Evolutionary conservation across 2,113 vertebrate genomes (phyloP), one percentile per base, ranked within the genome.

Genomic region (Pollimyrus isidori): DNA sequence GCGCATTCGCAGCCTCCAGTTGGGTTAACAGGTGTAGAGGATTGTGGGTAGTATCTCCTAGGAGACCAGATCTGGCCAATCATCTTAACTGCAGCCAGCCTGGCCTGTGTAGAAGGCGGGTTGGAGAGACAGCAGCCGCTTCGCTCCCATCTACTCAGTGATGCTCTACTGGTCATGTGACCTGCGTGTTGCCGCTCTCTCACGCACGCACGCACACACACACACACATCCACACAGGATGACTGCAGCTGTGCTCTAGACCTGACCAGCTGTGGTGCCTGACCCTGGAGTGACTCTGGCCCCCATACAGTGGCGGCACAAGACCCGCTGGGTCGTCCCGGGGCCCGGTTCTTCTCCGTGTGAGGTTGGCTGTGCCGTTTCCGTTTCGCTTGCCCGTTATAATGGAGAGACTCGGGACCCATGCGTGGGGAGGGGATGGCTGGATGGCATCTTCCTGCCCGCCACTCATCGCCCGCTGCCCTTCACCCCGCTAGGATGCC

Each of bases 401-500:
- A n/a, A 30, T 11, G 23, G 23, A 26, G n/a, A 65, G 62, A 10
- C 62, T 65, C 23, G 0, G n/a, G n/a, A 26, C 62, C n/a, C 62
- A 7, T 26, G 62, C n/a, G 58, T 23, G 42, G 42, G 42, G 42
- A 4, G 42, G 3, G 2, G 58, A 10, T 65, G 23, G 7, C 7
- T 26, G 58, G n/a, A 65, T 26, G 58, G n/a, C 26, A 1, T n/a
- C 26, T 13, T 3, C 62, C n/a, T 21, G 52, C 17, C 50, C 9
- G 39, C 65, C 26, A 19, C 87, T 42, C 11, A 1, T 58, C 13
- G 11, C 19, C 15, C 6, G 21, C 35, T 23, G 7, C 49, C 83
- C 89, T 90, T 89, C 89, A 91, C 85, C 5, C 87, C 93, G 93
- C 89, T 91, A 99, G 98, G 98, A 99, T 95, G 97, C 97, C 90